Conservation (phyloP, 2,888 invertebrate species). For the Melangyna quadrimaculata region DNA sequence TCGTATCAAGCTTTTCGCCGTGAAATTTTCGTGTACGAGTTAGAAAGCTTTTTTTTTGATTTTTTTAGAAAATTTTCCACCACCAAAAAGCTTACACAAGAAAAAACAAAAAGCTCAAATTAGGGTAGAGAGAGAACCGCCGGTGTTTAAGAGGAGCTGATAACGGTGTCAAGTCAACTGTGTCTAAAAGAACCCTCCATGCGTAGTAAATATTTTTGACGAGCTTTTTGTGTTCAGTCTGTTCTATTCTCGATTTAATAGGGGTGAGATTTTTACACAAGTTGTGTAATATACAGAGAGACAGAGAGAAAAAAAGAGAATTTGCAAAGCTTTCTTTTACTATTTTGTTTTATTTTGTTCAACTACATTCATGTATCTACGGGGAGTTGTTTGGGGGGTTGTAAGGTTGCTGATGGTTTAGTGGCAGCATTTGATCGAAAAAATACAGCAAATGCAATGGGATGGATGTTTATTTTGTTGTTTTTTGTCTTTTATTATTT, state of each 20-base stretch:
- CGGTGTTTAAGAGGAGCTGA: conserved; percentile 54
- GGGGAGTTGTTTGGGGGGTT: conserved; percentile 44
- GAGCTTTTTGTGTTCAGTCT: conserved; percentile 31
- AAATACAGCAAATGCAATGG: conserved; percentile 55
- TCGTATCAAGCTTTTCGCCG: conserved; percentile 72
- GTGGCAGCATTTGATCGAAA: conserved; percentile 59
- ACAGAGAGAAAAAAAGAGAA: conserved; percentile 40
- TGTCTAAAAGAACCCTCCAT: conserved; percentile 15
- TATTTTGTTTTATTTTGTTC: not conserved
- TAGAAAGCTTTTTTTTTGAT: conserved; percentile 14
- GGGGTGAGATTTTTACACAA: conserved; percentile 58
- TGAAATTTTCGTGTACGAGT: conserved; percentile 38
- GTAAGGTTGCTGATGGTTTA: conserved; percentile 10
- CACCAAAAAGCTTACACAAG: conserved; percentile 48
- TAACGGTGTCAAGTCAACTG: conserved; percentile 56
- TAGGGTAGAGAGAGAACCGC: conserved; percentile 38
- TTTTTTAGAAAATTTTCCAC: conserved; percentile 62
- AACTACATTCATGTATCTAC: conserved; percentile 33
- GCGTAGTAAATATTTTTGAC: conserved; percentile 22
- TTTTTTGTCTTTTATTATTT: conserved; percentile 5
- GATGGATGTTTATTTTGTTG: conserved; percentile 34
- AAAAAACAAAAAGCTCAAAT: not conserved
- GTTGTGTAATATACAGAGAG: conserved; percentile 60
- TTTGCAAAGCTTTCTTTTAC: conserved; percentile 55
- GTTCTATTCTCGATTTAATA: not conserved